phyloP scores from a whole-genome alignment of 2,888 invertebrate species.

The Heliconius aoede region DNA sequence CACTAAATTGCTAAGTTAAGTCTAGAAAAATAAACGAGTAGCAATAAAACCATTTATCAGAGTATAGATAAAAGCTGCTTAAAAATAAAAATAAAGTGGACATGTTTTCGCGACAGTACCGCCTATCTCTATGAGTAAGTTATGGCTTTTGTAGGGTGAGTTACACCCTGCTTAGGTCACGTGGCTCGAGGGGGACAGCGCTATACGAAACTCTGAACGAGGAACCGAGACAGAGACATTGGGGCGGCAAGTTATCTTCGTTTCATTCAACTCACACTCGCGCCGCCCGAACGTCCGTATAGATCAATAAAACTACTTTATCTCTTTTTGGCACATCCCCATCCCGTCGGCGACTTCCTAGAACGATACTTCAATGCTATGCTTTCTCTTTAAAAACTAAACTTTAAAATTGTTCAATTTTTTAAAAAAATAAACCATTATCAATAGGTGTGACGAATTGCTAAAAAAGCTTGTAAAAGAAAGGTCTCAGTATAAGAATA shows the following conservation, averaged over 20 bases:
- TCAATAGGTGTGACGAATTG: constrained; percentile 40
- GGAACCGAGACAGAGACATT: constrained; percentile 69
- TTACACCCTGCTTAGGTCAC: constrained; percentile 84
- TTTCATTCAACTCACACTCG: constrained; percentile 84
- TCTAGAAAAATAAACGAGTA: constrained; percentile 37
- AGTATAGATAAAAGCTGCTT: constrained; percentile 54
- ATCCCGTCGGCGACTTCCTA: constrained; percentile 80
- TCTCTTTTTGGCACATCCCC: constrained; percentile 85
- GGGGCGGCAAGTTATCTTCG: constrained; percentile 84
- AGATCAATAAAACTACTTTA: constrained; percentile 85
- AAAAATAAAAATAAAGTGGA: constrained; percentile 64
- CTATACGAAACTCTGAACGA: constrained; percentile 58
- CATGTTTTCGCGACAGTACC: constrained; percentile 80
- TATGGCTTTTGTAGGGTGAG: constrained; percentile 83
- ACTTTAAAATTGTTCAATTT: constrained; percentile 47
- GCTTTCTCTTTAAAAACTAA: constrained; percentile 66
- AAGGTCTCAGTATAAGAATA: constrained; percentile 45
- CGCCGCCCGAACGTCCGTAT: constrained; percentile 82
- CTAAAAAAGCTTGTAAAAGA: constrained; percentile 57
- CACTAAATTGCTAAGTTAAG: constrained; percentile 34
- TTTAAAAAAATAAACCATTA: constrained; percentile 45
- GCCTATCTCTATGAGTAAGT: constrained; percentile 84
- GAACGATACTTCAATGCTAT: constrained; percentile 72
- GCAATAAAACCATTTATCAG: constrained; percentile 50
- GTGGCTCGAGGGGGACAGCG: constrained; percentile 75